Evolutionary conservation across 2,113 vertebrate genomes (phyloP).

Genomic region (Aptenodytes forsteri): DNA sequence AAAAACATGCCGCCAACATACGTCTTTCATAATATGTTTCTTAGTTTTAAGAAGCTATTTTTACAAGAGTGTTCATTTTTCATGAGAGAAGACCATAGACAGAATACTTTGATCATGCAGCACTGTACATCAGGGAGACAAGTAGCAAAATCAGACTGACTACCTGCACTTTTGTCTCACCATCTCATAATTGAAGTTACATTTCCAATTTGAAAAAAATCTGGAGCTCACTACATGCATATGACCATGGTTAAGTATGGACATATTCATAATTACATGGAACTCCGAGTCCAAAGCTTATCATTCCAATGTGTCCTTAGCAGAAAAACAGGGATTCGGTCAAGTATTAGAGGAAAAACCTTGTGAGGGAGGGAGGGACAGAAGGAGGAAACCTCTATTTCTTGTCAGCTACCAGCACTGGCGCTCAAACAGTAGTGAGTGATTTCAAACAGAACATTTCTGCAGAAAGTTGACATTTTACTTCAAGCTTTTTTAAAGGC

Average conservation of each 20-base stretch:
- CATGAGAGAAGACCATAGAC: background rate
- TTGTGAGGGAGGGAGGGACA: background rate
- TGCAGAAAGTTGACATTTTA: background rate
- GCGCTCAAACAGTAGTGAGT: background rate
- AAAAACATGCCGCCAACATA: background rate
- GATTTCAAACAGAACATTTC: background rate
- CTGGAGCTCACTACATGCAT: background rate
- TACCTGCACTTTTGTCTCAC: background rate
- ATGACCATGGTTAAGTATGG: background rate
- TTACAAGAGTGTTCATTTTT: background rate
- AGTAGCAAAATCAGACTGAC: background rate
- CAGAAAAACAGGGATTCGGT: background rate
- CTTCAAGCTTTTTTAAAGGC: background rate
- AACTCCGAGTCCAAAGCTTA: background rate
- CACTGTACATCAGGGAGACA: background rate
- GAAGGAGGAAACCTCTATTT: background rate
- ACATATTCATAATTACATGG: background rate
- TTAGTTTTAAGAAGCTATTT: background rate
- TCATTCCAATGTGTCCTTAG: background rate
- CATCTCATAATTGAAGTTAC: background rate
- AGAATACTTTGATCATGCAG: background rate
- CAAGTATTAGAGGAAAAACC: background rate
- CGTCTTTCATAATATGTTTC: accelerated
- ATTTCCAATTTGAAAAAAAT: background rate
- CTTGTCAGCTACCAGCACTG: background rate